phyloP scores from a whole-genome alignment of 2,797 vertebrate species.

The Fistularia commersonii region DNA sequence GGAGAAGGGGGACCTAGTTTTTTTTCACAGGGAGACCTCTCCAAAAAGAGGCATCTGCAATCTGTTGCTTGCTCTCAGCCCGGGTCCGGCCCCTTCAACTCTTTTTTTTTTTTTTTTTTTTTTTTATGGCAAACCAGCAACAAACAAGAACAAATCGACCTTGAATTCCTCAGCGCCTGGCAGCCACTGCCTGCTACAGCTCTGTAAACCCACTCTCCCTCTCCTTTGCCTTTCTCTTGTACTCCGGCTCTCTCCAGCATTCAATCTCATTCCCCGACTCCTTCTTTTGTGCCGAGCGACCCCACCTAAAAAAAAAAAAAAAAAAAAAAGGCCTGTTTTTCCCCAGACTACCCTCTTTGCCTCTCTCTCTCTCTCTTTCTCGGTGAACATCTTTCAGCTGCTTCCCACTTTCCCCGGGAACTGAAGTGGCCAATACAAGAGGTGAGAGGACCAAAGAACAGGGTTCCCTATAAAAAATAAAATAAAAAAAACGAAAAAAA shows the following conservation, averaged over 20 bases:
- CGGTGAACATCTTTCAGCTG: conserved; percentile 57
- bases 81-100: conserved; percentile 52
- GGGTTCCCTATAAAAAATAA: too few relatives aligned
- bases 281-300: conserved; percentile 44
- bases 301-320: too few relatives aligned
- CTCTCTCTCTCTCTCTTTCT: conserved; percentile 35
- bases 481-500: too few relatives aligned
- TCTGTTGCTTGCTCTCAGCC: conserved; percentile 64
- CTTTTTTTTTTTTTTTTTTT: too few relatives aligned
- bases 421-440: conserved; percentile 52
- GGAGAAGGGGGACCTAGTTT: conserved; percentile 51
- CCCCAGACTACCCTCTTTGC: conserved; percentile 40
- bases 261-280: conserved; percentile 38
- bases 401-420: conserved; percentile 50
- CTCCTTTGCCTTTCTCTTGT: conserved; percentile 41
- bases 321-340: conserved; percentile 50
- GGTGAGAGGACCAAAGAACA: conserved; percentile 66
- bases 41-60: conserved; percentile 77
- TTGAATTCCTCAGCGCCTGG: conserved; percentile 72
- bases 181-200: conserved; percentile 48
- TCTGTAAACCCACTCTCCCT: conserved; percentile 44
- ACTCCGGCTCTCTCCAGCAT: conserved; percentile 35
- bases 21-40: conserved; percentile 64
- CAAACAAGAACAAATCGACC: conserved; percentile 72
- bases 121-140: conserved; percentile 62